Evolutionary conservation across 2,113 vertebrate genomes (phyloP).

Genomic region (Hypomesus transpacificus): DNA sequence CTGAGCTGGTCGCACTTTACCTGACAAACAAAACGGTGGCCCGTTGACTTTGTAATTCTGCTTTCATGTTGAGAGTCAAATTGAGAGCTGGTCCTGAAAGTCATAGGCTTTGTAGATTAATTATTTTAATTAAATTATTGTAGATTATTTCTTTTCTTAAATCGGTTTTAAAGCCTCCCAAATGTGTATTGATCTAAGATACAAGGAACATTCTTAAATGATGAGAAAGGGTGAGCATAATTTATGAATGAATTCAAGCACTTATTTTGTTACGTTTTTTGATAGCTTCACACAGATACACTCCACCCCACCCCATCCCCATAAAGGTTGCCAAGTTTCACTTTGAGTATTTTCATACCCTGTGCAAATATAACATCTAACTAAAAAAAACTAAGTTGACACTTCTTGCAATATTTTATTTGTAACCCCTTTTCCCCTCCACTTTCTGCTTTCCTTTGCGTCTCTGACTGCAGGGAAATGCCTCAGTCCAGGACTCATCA

Average conservation of each 20-base stretch:
- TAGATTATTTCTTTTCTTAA: too few relatives aligned
- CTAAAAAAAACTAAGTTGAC: neutral
- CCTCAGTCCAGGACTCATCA: neutral
- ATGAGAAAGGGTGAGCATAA: too few relatives aligned
- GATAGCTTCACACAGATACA: too few relatives aligned
- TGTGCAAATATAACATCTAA: too few relatives aligned
- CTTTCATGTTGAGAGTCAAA: constrained; percentile 29
- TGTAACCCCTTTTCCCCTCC: constrained; percentile 14
- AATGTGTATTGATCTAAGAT: neutral
- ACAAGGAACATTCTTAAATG: too few relatives aligned
- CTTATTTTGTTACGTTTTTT: too few relatives aligned
- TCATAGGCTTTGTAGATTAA: constrained; percentile 27
- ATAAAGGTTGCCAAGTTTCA: too few relatives aligned
- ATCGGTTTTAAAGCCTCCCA: neutral
- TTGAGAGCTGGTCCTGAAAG: constrained; percentile 28
- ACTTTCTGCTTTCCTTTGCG: neutral
- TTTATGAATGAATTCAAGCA: too few relatives aligned
- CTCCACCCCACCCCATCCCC: too few relatives aligned
- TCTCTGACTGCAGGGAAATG: constrained; percentile 22
- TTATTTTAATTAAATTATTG: too few relatives aligned
- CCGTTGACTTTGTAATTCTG: constrained; percentile 26
- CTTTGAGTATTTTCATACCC: too few relatives aligned
- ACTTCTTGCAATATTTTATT: constrained; percentile 6
- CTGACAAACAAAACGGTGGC: constrained; percentile 35
- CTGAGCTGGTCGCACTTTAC: constrained; percentile 29